Evolutionary conservation across 2,113 vertebrate genomes (phyloP).

Genomic region (Odontophorus gujanensis): DNA sequence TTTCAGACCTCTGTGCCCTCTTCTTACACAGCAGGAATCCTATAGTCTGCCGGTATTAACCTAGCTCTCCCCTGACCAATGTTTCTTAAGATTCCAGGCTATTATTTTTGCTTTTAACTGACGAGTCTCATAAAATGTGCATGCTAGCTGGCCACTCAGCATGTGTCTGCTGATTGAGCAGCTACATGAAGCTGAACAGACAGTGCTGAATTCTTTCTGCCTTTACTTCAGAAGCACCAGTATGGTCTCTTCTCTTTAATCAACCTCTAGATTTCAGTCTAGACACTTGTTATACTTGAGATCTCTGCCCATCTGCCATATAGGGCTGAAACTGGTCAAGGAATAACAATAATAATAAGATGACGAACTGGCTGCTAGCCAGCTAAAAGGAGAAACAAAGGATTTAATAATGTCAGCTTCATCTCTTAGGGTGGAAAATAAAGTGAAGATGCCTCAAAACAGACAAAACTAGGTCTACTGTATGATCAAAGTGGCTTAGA

Average conservation of each 20-base stretch:
- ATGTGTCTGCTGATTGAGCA: neutral
- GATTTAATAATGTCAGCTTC: neutral
- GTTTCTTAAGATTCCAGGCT: neutral
- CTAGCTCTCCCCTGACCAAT: neutral
- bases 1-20: neutral
- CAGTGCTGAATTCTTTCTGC: accelerated
- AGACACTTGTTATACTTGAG: neutral
- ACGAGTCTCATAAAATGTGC: neutral
- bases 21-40: neutral
- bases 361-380: neutral
- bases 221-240: neutral
- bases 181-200: neutral
- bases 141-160: neutral
- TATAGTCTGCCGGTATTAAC: neutral
- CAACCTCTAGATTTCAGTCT: neutral
- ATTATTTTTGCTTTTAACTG: neutral
- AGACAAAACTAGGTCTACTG: neutral
- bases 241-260: neutral
- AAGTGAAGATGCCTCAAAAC: neutral
- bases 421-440: neutral
- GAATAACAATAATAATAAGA: neutral
- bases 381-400: neutral
- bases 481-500: neutral
- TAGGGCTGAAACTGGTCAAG: neutral
- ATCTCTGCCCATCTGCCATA: neutral